Conservation (phyloP, 2,888 invertebrate genomes). For the Hipparchia sbordonii region DNA sequence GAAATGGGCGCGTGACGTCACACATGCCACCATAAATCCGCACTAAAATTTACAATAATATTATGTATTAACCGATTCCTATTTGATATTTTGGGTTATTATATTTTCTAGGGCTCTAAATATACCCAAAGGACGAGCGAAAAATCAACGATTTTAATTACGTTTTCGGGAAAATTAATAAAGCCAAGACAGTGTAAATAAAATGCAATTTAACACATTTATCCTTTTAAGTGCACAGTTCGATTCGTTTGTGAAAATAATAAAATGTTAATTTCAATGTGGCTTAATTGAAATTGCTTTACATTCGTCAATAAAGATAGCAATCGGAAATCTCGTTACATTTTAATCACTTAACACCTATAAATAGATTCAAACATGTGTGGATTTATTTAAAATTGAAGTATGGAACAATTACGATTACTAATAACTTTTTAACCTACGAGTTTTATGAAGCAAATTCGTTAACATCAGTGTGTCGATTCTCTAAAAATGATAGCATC, state of each 20-base stretch:
- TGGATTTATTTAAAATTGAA: constrained; percentile 17
- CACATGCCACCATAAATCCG: no score
- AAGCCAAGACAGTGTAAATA: constrained; percentile 24
- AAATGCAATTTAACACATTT: constrained; percentile 28
- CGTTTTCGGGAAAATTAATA: constrained; percentile 14
- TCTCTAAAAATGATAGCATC: no score
- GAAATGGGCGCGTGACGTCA: no score
- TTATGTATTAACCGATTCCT: no score
- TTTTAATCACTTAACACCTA: constrained; percentile 39
- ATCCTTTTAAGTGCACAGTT: constrained; percentile 21
- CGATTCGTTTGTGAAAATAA: constrained; percentile 35
- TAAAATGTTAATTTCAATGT: constrained; percentile 31
- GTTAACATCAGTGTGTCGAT: no score
- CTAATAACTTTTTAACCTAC: constrained; percentile 8
- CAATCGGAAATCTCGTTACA: constrained; percentile 41
- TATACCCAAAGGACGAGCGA: background rate
- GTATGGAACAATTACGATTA: constrained; percentile 45
- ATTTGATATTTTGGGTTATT: no score
- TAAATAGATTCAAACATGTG: constrained; percentile 36
- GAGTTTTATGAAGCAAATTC: background rate
- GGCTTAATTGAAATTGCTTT: constrained; percentile 37
- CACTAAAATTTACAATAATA: no score
- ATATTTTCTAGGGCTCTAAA: no score
- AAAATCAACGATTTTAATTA: constrained; percentile 4
- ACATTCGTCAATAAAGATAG: constrained; percentile 41